Base-by-base conservation (phyloP, 92 coral and sea anemone species). In the Paramuricea clavata region DNA sequence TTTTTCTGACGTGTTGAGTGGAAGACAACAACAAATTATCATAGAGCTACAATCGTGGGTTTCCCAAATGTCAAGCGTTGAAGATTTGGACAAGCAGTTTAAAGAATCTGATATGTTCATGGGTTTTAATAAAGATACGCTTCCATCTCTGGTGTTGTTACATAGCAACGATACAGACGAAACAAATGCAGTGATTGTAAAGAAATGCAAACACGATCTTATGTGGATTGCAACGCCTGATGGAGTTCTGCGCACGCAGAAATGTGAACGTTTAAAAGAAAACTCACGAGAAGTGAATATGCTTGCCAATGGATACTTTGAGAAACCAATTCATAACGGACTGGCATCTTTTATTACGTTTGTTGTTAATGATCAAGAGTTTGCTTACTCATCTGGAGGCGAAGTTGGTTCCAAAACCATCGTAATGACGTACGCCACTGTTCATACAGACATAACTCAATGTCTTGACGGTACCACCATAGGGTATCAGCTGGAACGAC, bases 341-440 rank as follows among this genome's bases (percentile, higher is more conserved):
- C 65, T 86, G 84, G 68, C 76, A 12, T 60, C 69, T 25, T 86
- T 86, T 26, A 41, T 86, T 22, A 74, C 69, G 78, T 32, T 13
- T 27, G 82, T 49, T 49, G 41, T 76, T 17, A 26, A 49, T 26
- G 36, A 88, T 56, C 34, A 65, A 49, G 25, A 28, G 47, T 33
- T 79, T 60, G 15, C 84, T 32, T 17, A 39, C 36, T 60, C 72
- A 23, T 12, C 52, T 13, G 50, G 67, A 41, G 49, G 33, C 5
- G 35, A 50, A 0, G 41, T 62, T 49, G 92, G 92, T 33, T 91
- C 89, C 86, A 89, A 81, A 68, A 80, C 92, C 23, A 74, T 95
- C 1, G 83, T 95, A 33, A 93, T 95, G 98, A 95, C 98, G 31
- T 93, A 89, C 90, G 92, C 93, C 77, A 93, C 88, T 87, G 87